Percentiles rank a stretch among this genome's conserved stretches.
These are phyloP conservation scores for Desmodus rotundus DNA, from an alignment of 2,113 vertebrate species.

Conservation along the genomic window DNA sequence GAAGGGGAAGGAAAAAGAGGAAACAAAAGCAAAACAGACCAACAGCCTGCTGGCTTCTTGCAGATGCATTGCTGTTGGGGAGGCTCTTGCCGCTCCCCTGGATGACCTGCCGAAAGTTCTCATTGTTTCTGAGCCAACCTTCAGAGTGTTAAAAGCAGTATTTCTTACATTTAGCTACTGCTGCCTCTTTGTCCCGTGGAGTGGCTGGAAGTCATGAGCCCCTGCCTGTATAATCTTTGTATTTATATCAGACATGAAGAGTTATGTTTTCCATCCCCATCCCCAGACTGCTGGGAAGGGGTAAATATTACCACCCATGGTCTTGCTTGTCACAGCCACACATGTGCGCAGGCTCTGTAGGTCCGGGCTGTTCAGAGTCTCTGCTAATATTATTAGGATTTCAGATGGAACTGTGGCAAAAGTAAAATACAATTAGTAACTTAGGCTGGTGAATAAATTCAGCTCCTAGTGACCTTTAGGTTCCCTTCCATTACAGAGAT, in stretches of 20 bases:
- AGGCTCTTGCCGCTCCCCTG: neutral
- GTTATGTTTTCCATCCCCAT: neutral
- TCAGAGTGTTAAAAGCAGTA: neutral
- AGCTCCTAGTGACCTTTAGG: neutral
- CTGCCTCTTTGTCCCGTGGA: neutral
- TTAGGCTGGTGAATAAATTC: neutral
- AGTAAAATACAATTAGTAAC: neutral
- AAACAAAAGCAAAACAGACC: slow-evolving; percentile 18
- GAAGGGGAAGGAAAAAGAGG: neutral
- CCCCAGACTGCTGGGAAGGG: neutral
- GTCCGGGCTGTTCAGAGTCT: neutral
- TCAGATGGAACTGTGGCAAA: neutral
- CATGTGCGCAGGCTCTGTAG: neutral
- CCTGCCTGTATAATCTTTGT: neutral
- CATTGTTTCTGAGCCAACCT: slow-evolving; percentile 60
- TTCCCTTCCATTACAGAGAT: neutral
- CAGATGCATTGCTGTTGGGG: neutral
- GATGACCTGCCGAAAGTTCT: slow-evolving; percentile 27
- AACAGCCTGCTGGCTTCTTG: slow-evolving; percentile 11
- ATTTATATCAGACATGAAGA: neutral
- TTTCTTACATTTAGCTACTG: slow-evolving; percentile 7
- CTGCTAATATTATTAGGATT: neutral
- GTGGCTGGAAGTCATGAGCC: neutral
- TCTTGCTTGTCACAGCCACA: neutral
- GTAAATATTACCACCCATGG: neutral